Evolutionary conservation across 2,797 vertebrate species (phyloP).

Genomic region (Bradypodion ventrale): DNA sequence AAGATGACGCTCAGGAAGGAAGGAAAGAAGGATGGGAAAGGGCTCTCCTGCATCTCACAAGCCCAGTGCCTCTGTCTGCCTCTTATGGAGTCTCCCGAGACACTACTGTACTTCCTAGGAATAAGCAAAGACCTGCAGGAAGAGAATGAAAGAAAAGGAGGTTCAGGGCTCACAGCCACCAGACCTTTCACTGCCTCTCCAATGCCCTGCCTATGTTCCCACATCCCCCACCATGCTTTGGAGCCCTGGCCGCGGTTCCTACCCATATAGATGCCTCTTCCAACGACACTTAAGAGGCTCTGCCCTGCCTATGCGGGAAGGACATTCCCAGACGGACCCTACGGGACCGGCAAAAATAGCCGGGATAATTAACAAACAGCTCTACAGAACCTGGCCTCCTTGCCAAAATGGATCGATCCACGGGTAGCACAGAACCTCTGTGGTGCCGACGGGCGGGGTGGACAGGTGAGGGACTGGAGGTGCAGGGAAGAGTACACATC

Average conservation of each 20-base stretch:
- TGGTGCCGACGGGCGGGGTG: not conserved
- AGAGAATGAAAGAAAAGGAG: not conserved
- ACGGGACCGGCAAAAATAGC: not conserved
- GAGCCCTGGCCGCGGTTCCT: too few relatives aligned
- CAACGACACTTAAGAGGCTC: not conserved
- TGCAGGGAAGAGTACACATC: not conserved
- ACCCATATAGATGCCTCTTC: not conserved
- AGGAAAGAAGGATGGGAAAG: not conserved
- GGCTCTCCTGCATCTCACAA: not conserved
- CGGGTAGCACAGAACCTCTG: not conserved
- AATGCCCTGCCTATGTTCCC: too few relatives aligned
- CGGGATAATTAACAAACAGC: not conserved
- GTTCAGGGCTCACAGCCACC: not conserved
- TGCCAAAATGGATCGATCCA: not conserved
- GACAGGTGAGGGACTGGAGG: not conserved
- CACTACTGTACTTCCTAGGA: constrained; percentile 6
- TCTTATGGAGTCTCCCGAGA: not conserved
- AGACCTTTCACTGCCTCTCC: not conserved
- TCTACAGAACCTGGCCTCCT: not conserved
- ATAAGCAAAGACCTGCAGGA: not conserved
- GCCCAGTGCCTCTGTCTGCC: not conserved
- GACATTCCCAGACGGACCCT: not conserved
- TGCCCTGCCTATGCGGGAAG: too few relatives aligned
- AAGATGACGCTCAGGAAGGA: too few relatives aligned
- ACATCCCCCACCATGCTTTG: not conserved